These are phyloP conservation scores for Tromatobia lineatoria DNA, from an alignment of 2,888 invertebrate genomes.

Conservation along the genomic window DNA sequence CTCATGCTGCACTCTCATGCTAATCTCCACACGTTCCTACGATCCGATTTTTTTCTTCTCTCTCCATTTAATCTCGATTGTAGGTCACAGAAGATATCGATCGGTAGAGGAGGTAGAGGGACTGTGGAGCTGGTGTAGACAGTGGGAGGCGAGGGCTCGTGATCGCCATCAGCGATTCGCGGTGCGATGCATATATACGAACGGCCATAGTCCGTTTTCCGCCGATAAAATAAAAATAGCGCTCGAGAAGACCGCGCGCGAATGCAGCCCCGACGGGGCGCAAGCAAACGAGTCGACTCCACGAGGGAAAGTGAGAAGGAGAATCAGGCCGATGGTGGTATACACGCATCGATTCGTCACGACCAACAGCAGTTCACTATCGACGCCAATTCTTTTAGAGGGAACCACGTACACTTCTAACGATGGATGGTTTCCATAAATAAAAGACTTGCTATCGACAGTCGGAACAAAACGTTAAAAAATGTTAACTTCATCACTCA, in stretches of 20 bases:
- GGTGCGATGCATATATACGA: conserved; percentile 12
- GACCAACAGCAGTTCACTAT: conserved; percentile 40
- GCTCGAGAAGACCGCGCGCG: conserved; percentile 42
- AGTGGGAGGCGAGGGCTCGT: conserved; percentile 46
- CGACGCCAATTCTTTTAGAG: conserved; percentile 43
- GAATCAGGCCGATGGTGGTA: conserved; percentile 17
- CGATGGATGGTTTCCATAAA: conserved; percentile 44
- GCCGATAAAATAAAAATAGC: conserved; percentile 69
- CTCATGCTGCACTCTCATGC: conserved; percentile 36
- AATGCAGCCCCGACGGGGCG: conserved; percentile 19
- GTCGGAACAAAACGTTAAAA: conserved; percentile 13
- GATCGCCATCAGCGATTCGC: conserved; percentile 60
- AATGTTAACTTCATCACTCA: background rate
- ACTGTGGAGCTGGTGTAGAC: conserved; percentile 45
- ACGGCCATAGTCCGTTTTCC: conserved; percentile 57
- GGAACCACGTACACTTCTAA: conserved; percentile 3
- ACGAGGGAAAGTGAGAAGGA: conserved; percentile 16
- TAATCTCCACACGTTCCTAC: conserved; percentile 53
- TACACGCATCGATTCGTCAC: conserved; percentile 51
- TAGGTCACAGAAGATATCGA: conserved; percentile 74
- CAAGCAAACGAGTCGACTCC: conserved; percentile 10
- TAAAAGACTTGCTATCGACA: conserved; percentile 27
- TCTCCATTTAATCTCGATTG: conserved; percentile 67
- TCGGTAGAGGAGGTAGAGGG: conserved; percentile 48
- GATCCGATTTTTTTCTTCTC: conserved; percentile 38